Base-by-base conservation (phyloP, 2,113 vertebrate genomes). In the Perca fluviatilis region DNA sequence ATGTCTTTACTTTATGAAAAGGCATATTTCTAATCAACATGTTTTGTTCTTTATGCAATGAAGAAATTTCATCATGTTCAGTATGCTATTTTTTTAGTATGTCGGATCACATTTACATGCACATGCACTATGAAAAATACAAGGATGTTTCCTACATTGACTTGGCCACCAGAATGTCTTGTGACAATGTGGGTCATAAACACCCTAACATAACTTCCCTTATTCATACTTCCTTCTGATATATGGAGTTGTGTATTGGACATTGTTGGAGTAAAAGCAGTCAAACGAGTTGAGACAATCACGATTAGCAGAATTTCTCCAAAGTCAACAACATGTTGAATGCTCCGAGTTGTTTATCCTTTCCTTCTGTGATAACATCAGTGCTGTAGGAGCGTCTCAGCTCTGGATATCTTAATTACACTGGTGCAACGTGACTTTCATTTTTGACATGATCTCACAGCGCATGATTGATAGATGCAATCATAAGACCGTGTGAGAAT, bases 321-420 rank as follows among this genome's bases (percentile, higher is more conserved):
- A 83, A 88, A 83, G 79, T 83, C 81, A 90, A 92, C 80, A 87
- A 77, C 65, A 82, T 60, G 74, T 40, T n/a, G 65, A 80, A 73
- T 0, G 21, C 54, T 67, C 18, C 0, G 50, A 69, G 65, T 50
- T 87, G 82, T 89, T 86, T 79, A 76, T 79, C 47, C 33, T 63
- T 46, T 75, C 54, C 67, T 70, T 71, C 60, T 12, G 27, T 27
- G 90, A 88, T 89, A 84, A 77, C 57, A 86, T 82, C 69, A 9
- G 68, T 36, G 51, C 58, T 71, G 74, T 10, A 18, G 27, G 13
- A 3, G 66, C 27, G 36, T 78, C 64, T 82, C 58, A 51, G 16
- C 13, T 16, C 53, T 64, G 27, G 71, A 69, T 21, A n/a, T 68
- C 46, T 74, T 84, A 66, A 73, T 75, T 71, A 77, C 72, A 61